These are phyloP conservation scores for Azorinus chamasolen DNA, from an alignment of 2,888 invertebrate species.

Conservation along the genomic window DNA sequence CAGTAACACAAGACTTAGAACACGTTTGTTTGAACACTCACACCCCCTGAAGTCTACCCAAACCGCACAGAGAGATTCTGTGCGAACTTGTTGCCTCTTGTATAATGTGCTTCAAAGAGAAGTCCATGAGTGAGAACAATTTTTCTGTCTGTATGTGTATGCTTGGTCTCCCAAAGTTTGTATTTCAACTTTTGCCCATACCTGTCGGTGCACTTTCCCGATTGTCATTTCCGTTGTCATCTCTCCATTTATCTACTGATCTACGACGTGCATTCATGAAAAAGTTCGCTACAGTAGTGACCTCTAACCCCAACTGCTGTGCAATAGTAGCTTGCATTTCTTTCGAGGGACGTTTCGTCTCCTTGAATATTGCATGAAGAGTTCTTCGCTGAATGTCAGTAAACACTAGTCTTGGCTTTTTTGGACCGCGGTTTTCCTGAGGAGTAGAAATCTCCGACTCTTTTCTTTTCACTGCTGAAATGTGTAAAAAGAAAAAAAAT, in stretches of 20 bases:
- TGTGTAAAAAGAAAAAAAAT: neutral
- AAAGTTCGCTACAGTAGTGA: conserved; percentile 99
- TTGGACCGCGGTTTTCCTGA: conserved; percentile 90
- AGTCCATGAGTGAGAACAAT: no score
- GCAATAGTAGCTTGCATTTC: conserved; percentile 99
- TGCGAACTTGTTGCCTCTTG: neutral
- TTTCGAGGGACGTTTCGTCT: conserved; percentile 99
- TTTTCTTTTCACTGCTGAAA: conserved; percentile 80
- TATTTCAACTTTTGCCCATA: conserved; percentile 70
- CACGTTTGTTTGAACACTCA: conserved; percentile 26
- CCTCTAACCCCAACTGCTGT: conserved; percentile 97
- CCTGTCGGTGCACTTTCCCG: conserved; percentile 74
- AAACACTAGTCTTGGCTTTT: conserved; percentile 99
- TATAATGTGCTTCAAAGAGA: no score
- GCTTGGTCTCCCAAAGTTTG: neutral
- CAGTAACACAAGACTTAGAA: neutral
- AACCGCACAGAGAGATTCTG: neutral
- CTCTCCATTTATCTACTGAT: conserved; percentile 96
- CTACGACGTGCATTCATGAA: conserved; percentile 99
- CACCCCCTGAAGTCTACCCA: conserved; percentile 30
- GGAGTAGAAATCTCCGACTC: conserved; percentile 80
- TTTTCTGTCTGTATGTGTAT: neutral
- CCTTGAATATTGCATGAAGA: conserved; percentile 99
- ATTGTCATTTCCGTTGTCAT: conserved; percentile 91
- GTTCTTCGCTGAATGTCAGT: conserved; percentile 99